Evolutionary conservation across 1,140 invertebrate genomes (phyloP).

Genomic region (Microplitis demolitor): DNA sequence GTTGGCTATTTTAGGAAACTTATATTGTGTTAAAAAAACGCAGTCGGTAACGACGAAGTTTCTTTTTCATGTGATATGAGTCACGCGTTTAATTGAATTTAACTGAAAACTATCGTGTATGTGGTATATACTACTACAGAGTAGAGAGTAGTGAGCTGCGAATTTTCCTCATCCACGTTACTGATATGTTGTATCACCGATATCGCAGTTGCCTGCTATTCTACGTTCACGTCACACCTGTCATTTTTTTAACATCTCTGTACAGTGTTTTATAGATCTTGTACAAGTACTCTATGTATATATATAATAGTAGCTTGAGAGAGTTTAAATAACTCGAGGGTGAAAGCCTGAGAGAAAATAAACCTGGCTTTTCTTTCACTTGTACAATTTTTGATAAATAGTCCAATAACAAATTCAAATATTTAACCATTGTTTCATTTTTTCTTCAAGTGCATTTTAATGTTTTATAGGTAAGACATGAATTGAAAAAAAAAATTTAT

Average conservation of each 20-base stretch:
- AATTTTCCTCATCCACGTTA: conserved; percentile 40
- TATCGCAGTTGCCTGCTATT: conserved; percentile 55
- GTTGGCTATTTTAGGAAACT: neutral
- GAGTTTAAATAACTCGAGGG: neutral
- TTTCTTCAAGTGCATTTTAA: neutral
- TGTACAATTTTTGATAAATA: neutral
- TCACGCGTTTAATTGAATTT: conserved; percentile 26
- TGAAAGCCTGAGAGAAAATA: neutral
- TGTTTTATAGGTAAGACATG: neutral
- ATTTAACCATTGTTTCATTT: neutral
- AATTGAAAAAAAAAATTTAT: neutral
- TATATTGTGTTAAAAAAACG: conserved; percentile 39
- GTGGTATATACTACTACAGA: too few relatives aligned
- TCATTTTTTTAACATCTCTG: neutral
- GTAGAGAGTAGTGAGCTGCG: neutral
- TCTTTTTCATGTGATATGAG: conserved; percentile 39
- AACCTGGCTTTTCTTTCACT: neutral
- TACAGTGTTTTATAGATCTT: too few relatives aligned
- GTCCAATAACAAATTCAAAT: too few relatives aligned
- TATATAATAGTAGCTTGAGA: neutral
- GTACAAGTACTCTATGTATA: neutral
- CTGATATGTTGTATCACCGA: conserved; percentile 51
- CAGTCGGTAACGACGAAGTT: conserved; percentile 48
- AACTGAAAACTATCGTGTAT: conserved; percentile 21
- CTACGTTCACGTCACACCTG: conserved; percentile 19